Conservation (phyloP, 2,113 vertebrate genomes). For the Ictidomys tridecemlineatus region DNA sequence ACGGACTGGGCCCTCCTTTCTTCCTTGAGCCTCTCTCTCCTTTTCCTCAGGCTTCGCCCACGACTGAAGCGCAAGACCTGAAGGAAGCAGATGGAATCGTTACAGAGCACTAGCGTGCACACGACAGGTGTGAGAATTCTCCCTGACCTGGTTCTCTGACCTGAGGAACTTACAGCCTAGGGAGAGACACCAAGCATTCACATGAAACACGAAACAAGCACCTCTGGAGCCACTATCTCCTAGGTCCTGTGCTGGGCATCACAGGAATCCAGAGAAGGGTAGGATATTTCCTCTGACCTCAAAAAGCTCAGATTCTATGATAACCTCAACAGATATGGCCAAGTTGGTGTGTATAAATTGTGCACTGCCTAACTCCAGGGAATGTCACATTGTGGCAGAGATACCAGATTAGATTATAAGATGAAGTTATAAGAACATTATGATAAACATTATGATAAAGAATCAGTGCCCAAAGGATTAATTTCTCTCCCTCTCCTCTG, state of each 20-base stretch:
- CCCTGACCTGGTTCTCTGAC: background rate
- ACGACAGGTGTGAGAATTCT: rapidly evolving
- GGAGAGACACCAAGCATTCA: background rate
- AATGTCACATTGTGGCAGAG: background rate
- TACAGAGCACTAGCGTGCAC: background rate
- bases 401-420: too few relatives aligned
- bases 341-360: background rate
- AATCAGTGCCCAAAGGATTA: too few relatives aligned
- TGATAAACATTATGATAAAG: too few relatives aligned
- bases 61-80: conserved; percentile 95
- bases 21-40: conserved; percentile 95
- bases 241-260: background rate
- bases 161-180: background rate
- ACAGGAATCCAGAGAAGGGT: background rate
- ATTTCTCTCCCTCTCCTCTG: too few relatives aligned
- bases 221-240: background rate
- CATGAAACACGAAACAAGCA: background rate
- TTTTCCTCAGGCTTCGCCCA: conserved; percentile 96
- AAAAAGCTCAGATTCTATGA: background rate
- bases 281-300: background rate
- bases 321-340: background rate
- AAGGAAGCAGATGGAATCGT: conserved; percentile 71
- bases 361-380: background rate
- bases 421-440: too few relatives aligned
- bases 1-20: conserved; percentile 97